phyloP scores from a whole-genome alignment of 2,888 invertebrate genomes.

The Panopea generosa region DNA sequence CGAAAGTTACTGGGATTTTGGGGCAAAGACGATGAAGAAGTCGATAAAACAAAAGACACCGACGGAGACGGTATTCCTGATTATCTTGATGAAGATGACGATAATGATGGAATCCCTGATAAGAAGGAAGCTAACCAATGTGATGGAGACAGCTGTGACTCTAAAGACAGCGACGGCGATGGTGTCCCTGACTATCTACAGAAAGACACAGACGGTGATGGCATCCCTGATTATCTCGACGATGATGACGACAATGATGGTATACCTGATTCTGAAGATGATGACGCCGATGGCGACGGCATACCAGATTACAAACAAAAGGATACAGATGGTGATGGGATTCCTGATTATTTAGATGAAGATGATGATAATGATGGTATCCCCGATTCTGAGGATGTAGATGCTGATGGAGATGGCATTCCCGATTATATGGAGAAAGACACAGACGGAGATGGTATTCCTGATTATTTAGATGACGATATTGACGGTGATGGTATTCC shows the following conservation, averaged over 20 bases:
- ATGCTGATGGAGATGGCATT: slow-evolving; percentile 78
- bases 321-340: slow-evolving; percentile 80
- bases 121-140: slow-evolving; percentile 50
- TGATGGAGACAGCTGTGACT: slow-evolving; percentile 73
- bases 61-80: slow-evolving; percentile 75
- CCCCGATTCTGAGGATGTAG: slow-evolving; percentile 67
- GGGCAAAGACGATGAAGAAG: slow-evolving; percentile 71
- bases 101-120: slow-evolving; percentile 81
- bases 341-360: slow-evolving; percentile 78
- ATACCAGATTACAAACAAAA: slow-evolving; percentile 71
- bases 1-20: slow-evolving; percentile 71
- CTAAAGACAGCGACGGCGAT: slow-evolving; percentile 71
- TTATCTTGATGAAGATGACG: slow-evolving; percentile 73
- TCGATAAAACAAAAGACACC: slow-evolving; percentile 73
- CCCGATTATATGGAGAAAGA: slow-evolving; percentile 75
- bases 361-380: slow-evolving; percentile 79
- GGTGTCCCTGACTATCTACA: slow-evolving; percentile 74
- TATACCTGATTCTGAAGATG: slow-evolving; percentile 68
- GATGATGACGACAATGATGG: slow-evolving; percentile 68
- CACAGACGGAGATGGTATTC: slow-evolving; percentile 80
- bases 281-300: slow-evolving; percentile 80
- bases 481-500: slow-evolving; percentile 80
- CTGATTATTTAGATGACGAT: slow-evolving; percentile 76
- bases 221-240: slow-evolving; percentile 72
- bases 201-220: slow-evolving; percentile 74